These are phyloP conservation scores for Syrista parreyssii DNA, from an alignment of 2,888 invertebrate genomes.

Conservation along the genomic window DNA sequence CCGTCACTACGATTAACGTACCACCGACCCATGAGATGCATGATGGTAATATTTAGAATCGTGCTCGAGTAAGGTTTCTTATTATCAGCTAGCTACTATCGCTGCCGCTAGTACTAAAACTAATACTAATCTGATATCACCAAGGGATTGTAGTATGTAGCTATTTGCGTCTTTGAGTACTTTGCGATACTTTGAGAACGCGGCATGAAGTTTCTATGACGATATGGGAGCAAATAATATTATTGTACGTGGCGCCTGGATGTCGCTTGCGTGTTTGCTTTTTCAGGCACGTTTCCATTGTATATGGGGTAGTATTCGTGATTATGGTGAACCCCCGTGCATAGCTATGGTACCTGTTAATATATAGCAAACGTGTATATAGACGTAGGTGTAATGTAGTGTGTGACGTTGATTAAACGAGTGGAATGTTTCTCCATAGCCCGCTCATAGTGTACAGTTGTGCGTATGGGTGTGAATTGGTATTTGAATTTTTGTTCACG, in stretches of 20 bases:
- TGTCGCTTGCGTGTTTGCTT: constrained; percentile 38
- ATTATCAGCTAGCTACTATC: background rate
- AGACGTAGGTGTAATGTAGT: background rate
- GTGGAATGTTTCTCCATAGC: background rate
- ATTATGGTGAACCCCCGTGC: constrained; percentile 30
- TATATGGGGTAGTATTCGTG: constrained; percentile 17
- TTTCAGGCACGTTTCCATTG: constrained; percentile 38
- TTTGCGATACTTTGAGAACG: background rate
- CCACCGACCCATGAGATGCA: constrained; percentile 72
- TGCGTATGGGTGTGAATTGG: background rate
- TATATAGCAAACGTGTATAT: background rate
- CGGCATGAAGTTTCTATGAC: background rate
- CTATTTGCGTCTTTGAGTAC: background rate
- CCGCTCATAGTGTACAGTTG: background rate
- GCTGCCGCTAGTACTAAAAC: background rate
- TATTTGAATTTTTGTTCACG: background rate
- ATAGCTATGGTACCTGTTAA: background rate
- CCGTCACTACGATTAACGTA: constrained; percentile 85
- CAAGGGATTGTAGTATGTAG: background rate
- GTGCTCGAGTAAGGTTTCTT: background rate
- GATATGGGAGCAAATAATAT: constrained; percentile 12
- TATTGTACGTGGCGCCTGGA: constrained; percentile 22
- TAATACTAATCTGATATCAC: background rate
- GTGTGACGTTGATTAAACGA: background rate
- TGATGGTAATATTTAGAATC: constrained; percentile 68